Base-by-base conservation (phyloP, 2,888 invertebrate genomes). In the Melanophora roralis region DNA sequence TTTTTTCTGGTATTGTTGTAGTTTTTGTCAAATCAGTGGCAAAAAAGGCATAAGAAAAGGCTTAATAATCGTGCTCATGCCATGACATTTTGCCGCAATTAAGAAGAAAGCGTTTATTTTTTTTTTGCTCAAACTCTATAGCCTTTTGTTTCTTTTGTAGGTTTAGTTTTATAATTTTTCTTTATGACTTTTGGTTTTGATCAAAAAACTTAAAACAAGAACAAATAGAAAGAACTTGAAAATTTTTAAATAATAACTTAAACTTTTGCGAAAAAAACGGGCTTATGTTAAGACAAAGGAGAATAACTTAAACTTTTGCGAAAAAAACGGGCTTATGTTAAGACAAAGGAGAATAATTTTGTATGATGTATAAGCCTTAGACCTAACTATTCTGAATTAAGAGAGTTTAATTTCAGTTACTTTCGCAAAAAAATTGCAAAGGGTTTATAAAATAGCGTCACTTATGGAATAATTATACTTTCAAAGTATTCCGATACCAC, bases 111-210 rank as follows among this genome's bases (percentile, higher is more conserved):
- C 27, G 27, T 27, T 27, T 27, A 5, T 38, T 38, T 47, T 14
- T 47, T 45, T 55, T 9, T 40, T 45, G 19, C 36, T 38, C 45
- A 59, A n/a, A 32, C 9, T 36, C n/a, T 19, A 75, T 36, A 60
- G 60, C 9, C 68, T 68, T 75, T 75, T 75, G 75, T 75, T 75
- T 23, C 59, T 59, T 67, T 74, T 74, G 74, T 67, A 8, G 1
- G 19, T 19, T 19, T n/a, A 27, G 32, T 43, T 9, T 53, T 23
- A 8, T 38, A 11, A 9, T 53, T 11, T 12, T 23, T 51, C 40
- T 16, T 6, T 19, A 11, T 11, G 14, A 55, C 6, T 57, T 68
- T 68, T 47, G 19, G 45, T 47, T 57, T 68, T 36, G 40, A 21
- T 45, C 34, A 68, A 68, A 55, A 21, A 14, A 27, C 19, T 19